Conservation (phyloP, 2,113 vertebrate genomes). For the Oryzias curvinotus region DNA sequence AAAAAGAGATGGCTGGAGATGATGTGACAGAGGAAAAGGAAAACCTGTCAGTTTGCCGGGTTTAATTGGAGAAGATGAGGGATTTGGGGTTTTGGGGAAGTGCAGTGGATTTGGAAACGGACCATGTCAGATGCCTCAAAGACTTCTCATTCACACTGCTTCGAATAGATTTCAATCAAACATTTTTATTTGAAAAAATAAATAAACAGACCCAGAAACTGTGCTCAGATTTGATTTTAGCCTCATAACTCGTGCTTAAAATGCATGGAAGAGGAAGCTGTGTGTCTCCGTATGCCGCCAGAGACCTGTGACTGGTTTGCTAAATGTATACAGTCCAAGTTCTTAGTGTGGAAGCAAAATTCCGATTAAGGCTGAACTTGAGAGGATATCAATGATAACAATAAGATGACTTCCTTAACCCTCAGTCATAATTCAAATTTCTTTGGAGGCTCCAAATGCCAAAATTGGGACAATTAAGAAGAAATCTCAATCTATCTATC, state of each 20-base stretch:
- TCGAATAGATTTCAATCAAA: constrained; percentile 26
- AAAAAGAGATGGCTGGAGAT: not conserved
- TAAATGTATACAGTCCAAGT: constrained; percentile 44
- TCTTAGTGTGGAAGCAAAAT: constrained; percentile 5
- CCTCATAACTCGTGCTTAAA: constrained; percentile 12
- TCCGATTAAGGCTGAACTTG: constrained; percentile 41
- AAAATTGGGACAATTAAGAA: not conserved
- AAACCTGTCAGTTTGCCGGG: constrained; percentile 17
- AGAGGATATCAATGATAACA: constrained; percentile 29
- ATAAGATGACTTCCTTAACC: constrained; percentile 22
- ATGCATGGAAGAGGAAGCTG: constrained; percentile 21
- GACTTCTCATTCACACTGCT: constrained; percentile 30
- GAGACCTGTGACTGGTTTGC: constrained; percentile 26
- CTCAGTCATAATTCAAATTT: constrained; percentile 14
- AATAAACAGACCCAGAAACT: constrained; percentile 36
- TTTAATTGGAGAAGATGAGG: constrained; percentile 22
- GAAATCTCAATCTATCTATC: not conserved
- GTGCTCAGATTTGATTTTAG: constrained; percentile 15
- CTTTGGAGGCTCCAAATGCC: constrained; percentile 6
- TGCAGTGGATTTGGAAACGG: constrained; percentile 28
- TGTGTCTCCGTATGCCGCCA: not conserved
- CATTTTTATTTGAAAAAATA: constrained; percentile 14
- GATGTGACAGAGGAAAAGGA: constrained; percentile 6
- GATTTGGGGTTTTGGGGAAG: constrained; percentile 17
- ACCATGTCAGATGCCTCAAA: not conserved